These are phyloP conservation scores for Protomyctophum bolini DNA, from an alignment of 2,113 vertebrate genomes.

Conservation along the genomic window DNA sequence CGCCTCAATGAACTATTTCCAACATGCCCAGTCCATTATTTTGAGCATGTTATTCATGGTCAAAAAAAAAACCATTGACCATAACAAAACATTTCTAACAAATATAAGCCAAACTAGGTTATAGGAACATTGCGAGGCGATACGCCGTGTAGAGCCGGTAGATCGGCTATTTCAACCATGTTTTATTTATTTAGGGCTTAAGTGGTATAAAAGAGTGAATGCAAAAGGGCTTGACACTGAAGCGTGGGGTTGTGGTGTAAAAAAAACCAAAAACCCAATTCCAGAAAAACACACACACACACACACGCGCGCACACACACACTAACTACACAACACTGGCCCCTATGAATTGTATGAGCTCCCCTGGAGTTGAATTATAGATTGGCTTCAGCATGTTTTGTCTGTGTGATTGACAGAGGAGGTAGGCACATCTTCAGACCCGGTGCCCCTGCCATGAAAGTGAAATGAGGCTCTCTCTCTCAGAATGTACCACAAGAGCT, in stretches of 20 bases:
- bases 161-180: no score
- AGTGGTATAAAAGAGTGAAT: constrained; percentile 56
- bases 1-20: constrained; percentile 32
- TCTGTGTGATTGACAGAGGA: constrained; percentile 75
- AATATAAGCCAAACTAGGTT: no score
- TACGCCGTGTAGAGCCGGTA: no score
- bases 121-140: no score
- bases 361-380: constrained; percentile 77
- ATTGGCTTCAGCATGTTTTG: constrained; percentile 68
- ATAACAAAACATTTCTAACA: no score
- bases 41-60: no score
- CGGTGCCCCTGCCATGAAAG: constrained; percentile 69
- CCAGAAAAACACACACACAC: no score
- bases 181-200: no score
- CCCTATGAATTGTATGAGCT: constrained; percentile 77
- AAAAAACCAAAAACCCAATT: constrained; percentile 17
- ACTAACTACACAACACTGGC: constrained; percentile 47
- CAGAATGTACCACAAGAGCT: constrained; percentile 64
- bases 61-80: no score
- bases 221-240: constrained; percentile 44
- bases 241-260: constrained; percentile 23
- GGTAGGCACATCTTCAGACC: constrained; percentile 72
- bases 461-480: constrained; percentile 66
- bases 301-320: no score
- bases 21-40: no score